Conservation (phyloP, 2,113 vertebrate genomes). For the Sorex fumeus region DNA sequence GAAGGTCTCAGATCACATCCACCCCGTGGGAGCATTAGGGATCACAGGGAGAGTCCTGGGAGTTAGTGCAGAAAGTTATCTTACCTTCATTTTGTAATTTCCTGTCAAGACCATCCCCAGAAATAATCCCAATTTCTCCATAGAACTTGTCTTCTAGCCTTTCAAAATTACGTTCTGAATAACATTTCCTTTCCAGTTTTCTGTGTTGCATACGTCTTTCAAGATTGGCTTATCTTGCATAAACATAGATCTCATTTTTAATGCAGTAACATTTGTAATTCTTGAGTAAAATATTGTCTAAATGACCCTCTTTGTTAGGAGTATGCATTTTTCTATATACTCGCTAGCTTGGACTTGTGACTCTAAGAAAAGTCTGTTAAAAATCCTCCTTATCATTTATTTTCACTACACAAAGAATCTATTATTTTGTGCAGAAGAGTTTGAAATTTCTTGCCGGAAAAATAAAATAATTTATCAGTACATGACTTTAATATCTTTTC, state of each 20-base stretch:
- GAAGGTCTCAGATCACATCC: too few relatives aligned
- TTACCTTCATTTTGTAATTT: too few relatives aligned
- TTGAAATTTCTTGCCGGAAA: background rate
- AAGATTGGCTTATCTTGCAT: background rate
- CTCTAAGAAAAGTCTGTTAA: background rate
- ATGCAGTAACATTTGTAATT: background rate
- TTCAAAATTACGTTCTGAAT: background rate
- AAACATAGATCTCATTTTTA: background rate
- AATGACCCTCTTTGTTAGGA: background rate
- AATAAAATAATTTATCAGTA: background rate
- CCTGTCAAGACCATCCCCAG: too few relatives aligned
- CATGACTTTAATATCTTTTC: background rate
- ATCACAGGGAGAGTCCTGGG: too few relatives aligned
- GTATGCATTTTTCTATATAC: background rate
- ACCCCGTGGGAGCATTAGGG: too few relatives aligned
- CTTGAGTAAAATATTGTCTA: background rate
- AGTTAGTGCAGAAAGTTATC: too few relatives aligned
- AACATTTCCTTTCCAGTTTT: background rate
- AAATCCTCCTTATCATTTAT: background rate
- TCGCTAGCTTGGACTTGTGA: background rate
- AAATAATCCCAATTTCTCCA: background rate
- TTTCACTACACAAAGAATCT: background rate
- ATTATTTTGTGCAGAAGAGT: background rate
- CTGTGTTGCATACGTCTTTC: background rate
- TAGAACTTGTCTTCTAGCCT: background rate